Conservation (phyloP, 2,113 vertebrate species). For the Phylloscopus whistleri region DNA sequence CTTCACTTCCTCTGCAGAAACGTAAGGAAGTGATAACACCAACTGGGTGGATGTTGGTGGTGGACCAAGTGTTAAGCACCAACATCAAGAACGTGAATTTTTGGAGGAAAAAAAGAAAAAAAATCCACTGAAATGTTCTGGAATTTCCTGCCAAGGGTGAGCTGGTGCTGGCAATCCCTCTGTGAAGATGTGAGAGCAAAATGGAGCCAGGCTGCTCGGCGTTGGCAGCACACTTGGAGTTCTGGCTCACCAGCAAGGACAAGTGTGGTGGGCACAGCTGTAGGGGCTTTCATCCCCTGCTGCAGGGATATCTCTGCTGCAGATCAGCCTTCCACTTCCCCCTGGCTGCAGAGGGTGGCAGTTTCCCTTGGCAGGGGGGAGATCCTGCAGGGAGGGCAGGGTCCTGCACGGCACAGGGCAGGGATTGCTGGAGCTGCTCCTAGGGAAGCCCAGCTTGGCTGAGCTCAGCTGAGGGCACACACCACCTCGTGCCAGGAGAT, state of each 20-base stretch:
- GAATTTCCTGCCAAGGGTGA: not conserved
- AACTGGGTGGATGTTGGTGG: not conserved
- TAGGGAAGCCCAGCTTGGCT: not conserved
- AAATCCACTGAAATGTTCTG: not conserved
- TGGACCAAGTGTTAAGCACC: not conserved
- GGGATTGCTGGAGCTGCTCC: not conserved
- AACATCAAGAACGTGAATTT: not conserved
- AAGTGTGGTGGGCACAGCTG: fast-evolving
- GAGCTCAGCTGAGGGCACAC: not conserved
- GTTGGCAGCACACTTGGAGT: fast-evolving
- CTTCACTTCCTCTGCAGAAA: not conserved
- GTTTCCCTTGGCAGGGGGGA: not conserved
- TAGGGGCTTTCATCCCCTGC: not conserved
- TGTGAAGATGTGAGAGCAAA: not conserved
- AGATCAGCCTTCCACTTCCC: not conserved
- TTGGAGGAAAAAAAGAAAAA: not conserved
- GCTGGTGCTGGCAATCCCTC: not conserved
- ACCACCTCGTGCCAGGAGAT: not conserved
- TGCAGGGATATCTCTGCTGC: not conserved
- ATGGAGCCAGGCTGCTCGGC: not conserved
- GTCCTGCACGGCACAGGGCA: not conserved
- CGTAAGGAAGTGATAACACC: not conserved
- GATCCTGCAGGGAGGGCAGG: not conserved
- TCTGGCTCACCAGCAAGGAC: fast-evolving
- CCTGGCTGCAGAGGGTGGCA: not conserved